Base-by-base conservation (phyloP, 2,797 vertebrate genomes). In the Sciurus carolinensis region DNA sequence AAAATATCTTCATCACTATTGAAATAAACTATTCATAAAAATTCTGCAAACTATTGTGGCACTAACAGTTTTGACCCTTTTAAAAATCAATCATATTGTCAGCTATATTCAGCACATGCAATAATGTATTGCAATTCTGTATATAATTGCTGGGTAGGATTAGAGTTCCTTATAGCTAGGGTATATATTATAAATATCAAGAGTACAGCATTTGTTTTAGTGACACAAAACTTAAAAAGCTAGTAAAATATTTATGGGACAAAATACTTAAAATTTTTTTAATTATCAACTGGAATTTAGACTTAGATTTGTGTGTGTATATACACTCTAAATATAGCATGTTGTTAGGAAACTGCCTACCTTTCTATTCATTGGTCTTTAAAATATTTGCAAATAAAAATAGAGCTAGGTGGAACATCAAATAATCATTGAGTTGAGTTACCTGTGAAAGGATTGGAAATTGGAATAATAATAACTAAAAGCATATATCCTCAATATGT, bases 11-110 rank as follows among this genome's bases (percentile, higher is more conserved):
- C 9, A 47, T 59, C 15, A 95, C 42, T 79, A 67, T 77, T 83
- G 76, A 85, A 95, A 92, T 91, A 42, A 95, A 94, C 82, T 62
- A 5, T 79, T 64, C n/a, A 85, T 89, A 89, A 81, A 93, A 88
- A 79, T 14, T 87, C 50, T 96, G 52, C 7, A 39, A 62, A 59
- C 15, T 72, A 18, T 76, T 47, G 20, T 52, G 14, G 30, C 67
- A 52, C 3, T 72, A 81, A 91, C 20, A 89, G 18, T 67, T 94
- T 7, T 59, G 73, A 69, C 5, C 15, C 18, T 59, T 86, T 90
- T 59, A 93, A 90, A 91, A 90, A 42, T 59, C 8, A 80, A 44
- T 77, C 1, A 15, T 83, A 52, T 39, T 90, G n/a, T 92, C 72
- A 95, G 67, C 47, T 92, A 12, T 62, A 66, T 77, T 90, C 95